Percentiles rank a stretch among this genome's conserved stretches.
Evolutionary conservation across 2,888 invertebrate genomes (phyloP).

Genomic region (Aplocera efformata): DNA sequence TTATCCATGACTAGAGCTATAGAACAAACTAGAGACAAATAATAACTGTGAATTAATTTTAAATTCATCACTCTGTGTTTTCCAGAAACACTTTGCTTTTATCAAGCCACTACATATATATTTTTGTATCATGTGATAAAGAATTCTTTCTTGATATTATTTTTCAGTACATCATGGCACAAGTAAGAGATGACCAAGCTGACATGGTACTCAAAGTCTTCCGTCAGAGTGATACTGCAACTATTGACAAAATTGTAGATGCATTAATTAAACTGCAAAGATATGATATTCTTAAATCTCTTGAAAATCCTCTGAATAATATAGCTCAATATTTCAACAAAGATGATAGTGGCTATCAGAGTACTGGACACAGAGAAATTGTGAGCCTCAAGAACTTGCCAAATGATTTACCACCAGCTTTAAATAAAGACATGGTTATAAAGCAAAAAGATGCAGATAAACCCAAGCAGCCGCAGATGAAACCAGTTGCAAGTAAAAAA

Average conservation of each 20-base stretch:
- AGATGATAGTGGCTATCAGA: slow-evolving; percentile 71
- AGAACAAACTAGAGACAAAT: too few relatives aligned
- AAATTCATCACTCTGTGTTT: too few relatives aligned
- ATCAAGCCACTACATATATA: slow-evolving; percentile 38
- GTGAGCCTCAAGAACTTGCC: slow-evolving; percentile 57
- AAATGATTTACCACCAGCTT: slow-evolving; percentile 63
- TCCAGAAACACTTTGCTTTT: too few relatives aligned
- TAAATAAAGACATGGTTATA: slow-evolving; percentile 53
- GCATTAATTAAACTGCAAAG: slow-evolving; percentile 71
- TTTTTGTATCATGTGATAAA: too few relatives aligned
- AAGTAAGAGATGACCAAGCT: slow-evolving; percentile 75
- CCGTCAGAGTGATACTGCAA: slow-evolving; percentile 73
- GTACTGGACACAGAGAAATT: slow-evolving; percentile 58
- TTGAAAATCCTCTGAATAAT: slow-evolving; percentile 62
- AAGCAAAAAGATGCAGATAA: slow-evolving; percentile 49
- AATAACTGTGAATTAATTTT: too few relatives aligned
- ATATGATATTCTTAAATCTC: slow-evolving; percentile 73
- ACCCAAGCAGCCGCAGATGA: slow-evolving; percentile 43
- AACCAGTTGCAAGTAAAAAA: slow-evolving; percentile 35
- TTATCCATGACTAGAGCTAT: too few relatives aligned
- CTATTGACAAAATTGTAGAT: slow-evolving; percentile 74
- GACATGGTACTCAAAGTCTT: slow-evolving; percentile 77
- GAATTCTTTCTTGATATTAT: too few relatives aligned
- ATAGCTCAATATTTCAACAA: slow-evolving; percentile 60
- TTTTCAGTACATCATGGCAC: slow-evolving; percentile 75